Conservation (phyloP, 2,888 invertebrate genomes). For the Caenorhabditis wallacei region DNA sequence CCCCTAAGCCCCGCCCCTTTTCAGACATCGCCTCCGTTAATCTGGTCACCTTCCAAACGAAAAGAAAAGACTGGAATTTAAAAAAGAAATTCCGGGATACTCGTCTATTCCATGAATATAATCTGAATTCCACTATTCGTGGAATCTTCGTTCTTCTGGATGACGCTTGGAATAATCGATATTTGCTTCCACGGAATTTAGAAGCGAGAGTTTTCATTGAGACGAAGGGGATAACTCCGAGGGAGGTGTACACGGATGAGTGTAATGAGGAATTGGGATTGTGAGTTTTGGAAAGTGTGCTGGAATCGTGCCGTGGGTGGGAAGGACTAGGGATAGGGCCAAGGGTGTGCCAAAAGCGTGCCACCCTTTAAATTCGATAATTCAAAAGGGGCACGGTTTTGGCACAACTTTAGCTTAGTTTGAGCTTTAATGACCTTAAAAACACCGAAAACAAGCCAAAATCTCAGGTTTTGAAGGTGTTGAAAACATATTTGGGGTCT, state of each 20-base stretch:
- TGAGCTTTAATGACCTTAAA: too few species aligned
- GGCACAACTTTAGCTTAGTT: too few species aligned
- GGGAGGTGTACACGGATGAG: slow-evolving; percentile 5
- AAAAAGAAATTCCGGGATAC: not conserved
- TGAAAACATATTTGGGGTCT: too few species aligned
- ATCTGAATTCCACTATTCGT: not conserved
- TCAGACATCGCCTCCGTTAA: not conserved
- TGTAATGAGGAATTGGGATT: slow-evolving; percentile 37
- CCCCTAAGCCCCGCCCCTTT: not conserved
- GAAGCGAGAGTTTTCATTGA: slow-evolving; percentile 14
- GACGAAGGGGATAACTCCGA: slow-evolving; percentile 4
- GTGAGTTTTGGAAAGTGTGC: slow-evolving; percentile 14
- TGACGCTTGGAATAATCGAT: slow-evolving; percentile 40
- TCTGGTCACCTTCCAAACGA: too few species aligned
- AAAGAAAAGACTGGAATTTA: not conserved
- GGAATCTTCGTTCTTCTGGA: slow-evolving; percentile 34
- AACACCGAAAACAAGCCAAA: too few species aligned
- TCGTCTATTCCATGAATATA: not conserved
- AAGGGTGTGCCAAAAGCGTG: too few species aligned
- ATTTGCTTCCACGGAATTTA: slow-evolving; percentile 16
- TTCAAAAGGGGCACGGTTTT: too few species aligned
- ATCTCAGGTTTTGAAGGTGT: too few species aligned
- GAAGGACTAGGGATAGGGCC: too few species aligned
- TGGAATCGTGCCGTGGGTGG: too few species aligned
- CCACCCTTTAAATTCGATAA: too few species aligned